These are phyloP conservation scores for Apocheima hispidaria DNA, from an alignment of 2,888 invertebrate genomes.

Conservation along the genomic window DNA sequence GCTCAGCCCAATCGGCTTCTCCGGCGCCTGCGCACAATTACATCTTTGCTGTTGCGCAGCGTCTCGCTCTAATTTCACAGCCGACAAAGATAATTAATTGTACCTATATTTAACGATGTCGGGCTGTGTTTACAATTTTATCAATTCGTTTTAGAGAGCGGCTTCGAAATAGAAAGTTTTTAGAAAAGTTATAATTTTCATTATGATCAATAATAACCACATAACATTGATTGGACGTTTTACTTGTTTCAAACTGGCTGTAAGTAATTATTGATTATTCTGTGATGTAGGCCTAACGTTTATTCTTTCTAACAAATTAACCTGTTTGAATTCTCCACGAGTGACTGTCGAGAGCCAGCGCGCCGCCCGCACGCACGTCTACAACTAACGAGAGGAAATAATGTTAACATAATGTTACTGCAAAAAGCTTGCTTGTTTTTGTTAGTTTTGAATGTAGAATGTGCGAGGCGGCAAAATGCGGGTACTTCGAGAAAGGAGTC, in stretches of 20 bases:
- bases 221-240: slow-evolving; percentile 20
- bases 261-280: background rate
- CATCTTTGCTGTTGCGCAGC: no score
- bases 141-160: slow-evolving; percentile 20
- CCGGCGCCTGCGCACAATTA: no score
- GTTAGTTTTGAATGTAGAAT: slow-evolving; percentile 43
- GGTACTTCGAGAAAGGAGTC: slow-evolving; percentile 55
- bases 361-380: slow-evolving; percentile 35
- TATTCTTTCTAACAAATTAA: slow-evolving; percentile 22
- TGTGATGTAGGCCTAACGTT: slow-evolving; percentile 17
- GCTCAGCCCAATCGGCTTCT: no score
- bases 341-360: slow-evolving; percentile 24
- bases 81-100: no score
- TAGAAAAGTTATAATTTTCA: slow-evolving; percentile 31
- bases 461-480: slow-evolving; percentile 50
- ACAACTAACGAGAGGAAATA: slow-evolving; percentile 38
- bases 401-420: slow-evolving; percentile 53
- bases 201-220: slow-evolving; percentile 40
- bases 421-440: slow-evolving; percentile 49
- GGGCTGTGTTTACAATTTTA: slow-evolving; percentile 13
- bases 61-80: no score
- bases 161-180: slow-evolving; percentile 40
- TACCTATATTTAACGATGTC: slow-evolving; percentile 20
- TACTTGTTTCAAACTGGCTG: slow-evolving; percentile 9
- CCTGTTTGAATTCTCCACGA: slow-evolving; percentile 26